phyloP scores from a whole-genome alignment of 2,113 vertebrate species.

The Orthochromis malagaraziensis region DNA sequence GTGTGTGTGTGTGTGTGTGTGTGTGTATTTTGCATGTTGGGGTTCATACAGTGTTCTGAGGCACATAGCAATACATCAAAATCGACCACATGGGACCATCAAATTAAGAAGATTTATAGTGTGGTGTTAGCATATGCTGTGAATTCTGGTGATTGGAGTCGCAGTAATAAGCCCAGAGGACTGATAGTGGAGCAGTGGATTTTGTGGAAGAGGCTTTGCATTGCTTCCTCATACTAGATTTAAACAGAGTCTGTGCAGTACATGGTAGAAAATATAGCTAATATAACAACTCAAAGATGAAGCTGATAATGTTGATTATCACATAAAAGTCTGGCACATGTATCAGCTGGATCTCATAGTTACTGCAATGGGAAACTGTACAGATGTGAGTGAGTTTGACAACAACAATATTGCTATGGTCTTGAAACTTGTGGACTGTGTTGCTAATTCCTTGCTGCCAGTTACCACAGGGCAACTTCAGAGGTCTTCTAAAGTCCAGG shows the following conservation, averaged over 20 bases:
- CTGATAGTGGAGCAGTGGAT: background rate
- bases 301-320: background rate
- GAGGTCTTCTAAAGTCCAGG: background rate
- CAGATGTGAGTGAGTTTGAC: background rate
- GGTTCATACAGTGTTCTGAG: conserved; percentile 9
- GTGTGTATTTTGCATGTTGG: background rate
- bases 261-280: background rate
- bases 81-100: conserved; percentile 13
- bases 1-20: background rate
- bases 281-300: background rate
- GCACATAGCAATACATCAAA: conserved; percentile 25
- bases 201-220: background rate
- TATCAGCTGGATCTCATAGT: background rate
- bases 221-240: background rate
- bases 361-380: background rate
- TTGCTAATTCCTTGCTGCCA: background rate
- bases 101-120: conserved; percentile 34
- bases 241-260: background rate
- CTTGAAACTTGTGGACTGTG: background rate
- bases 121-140: background rate
- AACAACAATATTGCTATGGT: background rate
- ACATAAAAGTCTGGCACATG: background rate
- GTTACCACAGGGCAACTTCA: background rate
- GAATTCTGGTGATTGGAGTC: background rate
- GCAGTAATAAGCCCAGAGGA: background rate